Evolutionary conservation across 2,888 invertebrate species (phyloP).

Genomic region (Phlogophora meticulosa): DNA sequence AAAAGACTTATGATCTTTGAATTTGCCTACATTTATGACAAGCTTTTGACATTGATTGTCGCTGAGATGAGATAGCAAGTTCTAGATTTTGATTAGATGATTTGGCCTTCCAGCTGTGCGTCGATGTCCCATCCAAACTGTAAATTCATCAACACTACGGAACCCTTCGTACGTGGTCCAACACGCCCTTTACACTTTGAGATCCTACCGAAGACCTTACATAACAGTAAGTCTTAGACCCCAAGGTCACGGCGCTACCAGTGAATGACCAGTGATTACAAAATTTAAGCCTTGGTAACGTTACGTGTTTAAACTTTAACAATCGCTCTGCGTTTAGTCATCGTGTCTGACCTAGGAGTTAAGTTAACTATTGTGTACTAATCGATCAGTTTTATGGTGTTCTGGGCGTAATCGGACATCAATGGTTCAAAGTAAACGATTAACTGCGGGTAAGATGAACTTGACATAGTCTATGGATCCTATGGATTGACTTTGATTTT

Average conservation of each 20-base stretch:
- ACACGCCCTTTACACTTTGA: too few species aligned
- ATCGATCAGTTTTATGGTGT: background rate
- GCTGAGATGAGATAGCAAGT: too few species aligned
- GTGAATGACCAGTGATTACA: conserved; percentile 46
- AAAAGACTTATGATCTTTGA: too few species aligned
- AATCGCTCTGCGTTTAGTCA: conserved; percentile 30
- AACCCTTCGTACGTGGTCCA: too few species aligned
- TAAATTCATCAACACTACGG: too few species aligned
- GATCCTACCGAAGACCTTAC: background rate
- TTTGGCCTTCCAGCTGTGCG: too few species aligned
- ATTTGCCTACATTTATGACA: too few species aligned
- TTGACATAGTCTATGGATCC: conserved; percentile 24
- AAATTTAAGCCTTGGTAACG: conserved; percentile 42
- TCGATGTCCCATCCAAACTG: too few species aligned
- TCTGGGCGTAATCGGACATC: conserved; percentile 10
- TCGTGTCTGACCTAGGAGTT: conserved; percentile 44
- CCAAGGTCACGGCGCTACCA: conserved; percentile 28
- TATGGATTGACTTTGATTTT: background rate
- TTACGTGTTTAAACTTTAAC: conserved; percentile 46
- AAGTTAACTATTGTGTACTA: conserved; percentile 30
- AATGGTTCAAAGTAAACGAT: background rate
- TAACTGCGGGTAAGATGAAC: background rate
- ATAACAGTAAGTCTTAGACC: conserved; percentile 13
- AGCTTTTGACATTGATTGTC: too few species aligned
- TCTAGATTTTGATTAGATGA: too few species aligned